phyloP scores from a whole-genome alignment of 2,797 vertebrate genomes.

The Acestrorhynchus altus region DNA sequence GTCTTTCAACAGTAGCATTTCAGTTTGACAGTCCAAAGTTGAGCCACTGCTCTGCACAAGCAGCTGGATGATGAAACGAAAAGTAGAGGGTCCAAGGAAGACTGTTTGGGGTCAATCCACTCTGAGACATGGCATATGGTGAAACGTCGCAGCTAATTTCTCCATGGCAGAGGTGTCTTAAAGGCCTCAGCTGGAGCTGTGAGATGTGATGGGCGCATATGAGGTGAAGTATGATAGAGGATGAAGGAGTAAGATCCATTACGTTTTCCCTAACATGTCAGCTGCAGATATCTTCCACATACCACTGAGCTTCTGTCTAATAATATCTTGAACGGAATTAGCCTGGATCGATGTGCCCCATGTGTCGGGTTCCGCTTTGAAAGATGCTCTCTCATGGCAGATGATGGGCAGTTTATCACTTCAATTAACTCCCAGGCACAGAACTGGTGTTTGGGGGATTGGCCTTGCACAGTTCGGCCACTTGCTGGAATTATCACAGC shows the following conservation, averaged over 20 bases:
- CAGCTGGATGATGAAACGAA: constrained; percentile 51
- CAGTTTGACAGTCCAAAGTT: constrained; percentile 39
- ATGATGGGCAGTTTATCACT: constrained; percentile 70
- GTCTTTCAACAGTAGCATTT: constrained; percentile 31
- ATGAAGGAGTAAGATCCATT: constrained; percentile 48
- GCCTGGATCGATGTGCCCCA: constrained; percentile 60
- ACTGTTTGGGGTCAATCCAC: constrained; percentile 54
- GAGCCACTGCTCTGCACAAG: constrained; percentile 14
- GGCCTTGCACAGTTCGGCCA: constrained; percentile 48
- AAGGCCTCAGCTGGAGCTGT: constrained; percentile 36
- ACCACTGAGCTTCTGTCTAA: constrained; percentile 44
- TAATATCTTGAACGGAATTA: constrained; percentile 66
- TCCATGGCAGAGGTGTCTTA: constrained; percentile 33
- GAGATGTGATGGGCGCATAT: constrained; percentile 35
- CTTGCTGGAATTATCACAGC: constrained; percentile 49
- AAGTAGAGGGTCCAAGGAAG: constrained; percentile 31
- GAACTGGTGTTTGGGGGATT: constrained; percentile 42
- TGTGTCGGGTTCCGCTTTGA: constrained; percentile 58
- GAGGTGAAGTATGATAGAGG: constrained; percentile 41
- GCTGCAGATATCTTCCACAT: constrained; percentile 38
- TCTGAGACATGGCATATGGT: constrained; percentile 36
- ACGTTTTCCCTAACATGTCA: constrained; percentile 45
- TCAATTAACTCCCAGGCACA: constrained; percentile 66
- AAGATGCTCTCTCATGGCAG: constrained; percentile 64
- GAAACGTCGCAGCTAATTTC: constrained; percentile 52